A percentile compares a stretch with the other conserved stretches of the same genome.
Conservation (phyloP, 2,888 invertebrate species). For the Cantharis rustica region DNA sequence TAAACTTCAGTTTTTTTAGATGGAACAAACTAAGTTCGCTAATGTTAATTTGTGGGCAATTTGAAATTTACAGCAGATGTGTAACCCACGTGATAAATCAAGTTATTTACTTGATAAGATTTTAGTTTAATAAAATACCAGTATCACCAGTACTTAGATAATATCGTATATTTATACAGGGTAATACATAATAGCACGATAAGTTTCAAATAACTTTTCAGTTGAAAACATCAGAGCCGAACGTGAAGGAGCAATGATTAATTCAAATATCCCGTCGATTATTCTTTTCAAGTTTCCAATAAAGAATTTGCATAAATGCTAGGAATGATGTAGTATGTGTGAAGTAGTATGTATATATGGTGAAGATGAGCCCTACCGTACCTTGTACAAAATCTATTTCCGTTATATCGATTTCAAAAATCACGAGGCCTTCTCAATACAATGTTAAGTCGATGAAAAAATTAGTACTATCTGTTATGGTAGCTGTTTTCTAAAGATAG, state of each 20-base stretch:
- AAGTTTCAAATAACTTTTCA: background rate
- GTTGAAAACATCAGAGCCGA: no score
- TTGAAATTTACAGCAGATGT: background rate
- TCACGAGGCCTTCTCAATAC: background rate
- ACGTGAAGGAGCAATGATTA: no score
- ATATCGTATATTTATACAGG: no score
- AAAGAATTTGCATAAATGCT: no score
- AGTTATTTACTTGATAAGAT: background rate
- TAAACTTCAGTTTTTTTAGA: background rate
- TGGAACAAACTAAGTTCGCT: background rate
- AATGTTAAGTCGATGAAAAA: background rate
- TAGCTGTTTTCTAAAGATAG: background rate
- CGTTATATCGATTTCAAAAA: no score
- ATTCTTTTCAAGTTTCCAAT: no score
- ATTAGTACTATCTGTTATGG: background rate
- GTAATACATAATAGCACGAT: background rate
- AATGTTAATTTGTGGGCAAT: background rate
- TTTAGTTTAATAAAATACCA: background rate
- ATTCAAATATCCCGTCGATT: no score
- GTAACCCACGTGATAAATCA: background rate
- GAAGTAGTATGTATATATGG: no score
- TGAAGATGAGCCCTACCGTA: no score
- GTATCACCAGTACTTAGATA: no score
- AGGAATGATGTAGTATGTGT: no score
- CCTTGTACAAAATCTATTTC: no score